Percentiles rank a stretch among this genome's conserved stretches.
Evolutionary conservation across 92 coral and sea anemone genomes (phyloP).

Genomic region (Pocillopora grandis): DNA sequence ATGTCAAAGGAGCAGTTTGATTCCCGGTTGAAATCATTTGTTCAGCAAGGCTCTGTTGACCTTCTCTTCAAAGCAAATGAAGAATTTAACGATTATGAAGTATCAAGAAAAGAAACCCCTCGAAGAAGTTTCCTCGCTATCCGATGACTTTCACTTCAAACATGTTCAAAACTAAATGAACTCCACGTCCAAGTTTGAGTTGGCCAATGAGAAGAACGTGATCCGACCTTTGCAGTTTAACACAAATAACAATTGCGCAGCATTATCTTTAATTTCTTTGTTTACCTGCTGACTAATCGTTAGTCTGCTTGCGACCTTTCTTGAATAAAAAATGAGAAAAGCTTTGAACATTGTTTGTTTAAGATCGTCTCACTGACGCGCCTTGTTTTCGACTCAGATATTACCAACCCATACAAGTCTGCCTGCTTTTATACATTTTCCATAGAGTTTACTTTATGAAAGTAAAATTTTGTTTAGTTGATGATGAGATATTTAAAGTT

Average conservation of each 20-base stretch:
- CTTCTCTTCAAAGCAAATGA: background rate
- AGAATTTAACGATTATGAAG: background rate
- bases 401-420: too few relatives aligned
- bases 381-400: too few relatives aligned
- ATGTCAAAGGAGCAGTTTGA: background rate
- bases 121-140: background rate
- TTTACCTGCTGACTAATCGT: constrained; percentile 1
- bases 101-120: background rate
- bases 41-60: background rate
- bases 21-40: constrained; percentile 11
- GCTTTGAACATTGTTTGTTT: background rate
- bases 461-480: too few relatives aligned
- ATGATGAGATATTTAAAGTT: too few relatives aligned
- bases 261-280: background rate
- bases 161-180: background rate
- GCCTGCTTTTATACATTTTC: too few relatives aligned
- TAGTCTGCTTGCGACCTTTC: background rate
- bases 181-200: background rate
- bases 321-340: constrained; percentile 8
- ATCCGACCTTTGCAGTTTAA: background rate
- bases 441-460: too few relatives aligned
- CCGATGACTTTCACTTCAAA: background rate
- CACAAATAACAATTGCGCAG: background rate
- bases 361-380: background rate
- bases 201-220: background rate